phyloP scores from a whole-genome alignment of 2,888 invertebrate genomes.

The Machimus rusticus region DNA sequence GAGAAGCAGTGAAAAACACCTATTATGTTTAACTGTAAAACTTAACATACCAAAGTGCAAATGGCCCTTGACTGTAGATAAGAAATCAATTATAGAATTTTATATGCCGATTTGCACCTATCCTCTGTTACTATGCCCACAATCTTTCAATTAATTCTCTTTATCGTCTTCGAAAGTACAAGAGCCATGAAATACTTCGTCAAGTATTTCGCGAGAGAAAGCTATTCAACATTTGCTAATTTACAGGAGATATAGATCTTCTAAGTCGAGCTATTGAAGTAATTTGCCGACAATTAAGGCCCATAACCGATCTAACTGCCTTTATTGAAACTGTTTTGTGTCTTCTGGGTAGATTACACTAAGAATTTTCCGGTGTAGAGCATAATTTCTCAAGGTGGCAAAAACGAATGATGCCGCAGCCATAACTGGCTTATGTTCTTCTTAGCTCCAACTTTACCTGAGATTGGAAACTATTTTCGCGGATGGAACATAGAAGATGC shows the following conservation, averaged over 20 bases:
- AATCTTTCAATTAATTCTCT: background rate
- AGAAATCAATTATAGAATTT: background rate
- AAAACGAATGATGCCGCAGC: background rate
- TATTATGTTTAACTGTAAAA: background rate
- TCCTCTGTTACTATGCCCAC: background rate
- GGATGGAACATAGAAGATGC: background rate
- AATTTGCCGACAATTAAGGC: slow-evolving; percentile 34
- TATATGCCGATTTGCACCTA: background rate
- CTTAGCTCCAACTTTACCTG: background rate
- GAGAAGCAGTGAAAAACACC: background rate
- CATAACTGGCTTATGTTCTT: background rate
- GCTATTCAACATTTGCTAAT: background rate
- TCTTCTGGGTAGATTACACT: background rate
- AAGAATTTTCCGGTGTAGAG: background rate
- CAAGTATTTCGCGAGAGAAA: background rate
- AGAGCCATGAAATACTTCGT: background rate
- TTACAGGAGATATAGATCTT: slow-evolving; percentile 11
- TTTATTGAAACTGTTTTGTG: background rate
- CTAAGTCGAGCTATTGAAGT: background rate
- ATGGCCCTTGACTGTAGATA: background rate
- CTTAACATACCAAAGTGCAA: background rate
- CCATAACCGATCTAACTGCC: background rate
- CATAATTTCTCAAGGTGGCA: background rate
- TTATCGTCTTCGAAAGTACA: background rate
- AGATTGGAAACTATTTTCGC: background rate